Percentiles rank a stretch among this genome's conserved stretches.
Evolutionary conservation across 2,888 invertebrate species (phyloP).

Genomic region (Argynnis bischoffii): DNA sequence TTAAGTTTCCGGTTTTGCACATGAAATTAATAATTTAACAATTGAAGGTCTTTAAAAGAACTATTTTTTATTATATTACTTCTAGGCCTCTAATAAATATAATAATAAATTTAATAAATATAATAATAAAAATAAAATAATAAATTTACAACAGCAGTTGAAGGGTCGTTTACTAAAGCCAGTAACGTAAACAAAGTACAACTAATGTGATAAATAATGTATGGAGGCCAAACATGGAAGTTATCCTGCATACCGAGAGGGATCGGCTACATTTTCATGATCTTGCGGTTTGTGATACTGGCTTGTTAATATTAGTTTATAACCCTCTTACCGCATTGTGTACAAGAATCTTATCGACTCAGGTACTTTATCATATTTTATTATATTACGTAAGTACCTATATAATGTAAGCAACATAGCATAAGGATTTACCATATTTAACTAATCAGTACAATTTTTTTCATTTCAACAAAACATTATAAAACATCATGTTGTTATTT

Average conservation of each 20-base stretch:
- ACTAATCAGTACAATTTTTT: too few species aligned
- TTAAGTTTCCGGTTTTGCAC: too few species aligned
- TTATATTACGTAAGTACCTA: neutral
- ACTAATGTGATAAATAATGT: conserved; percentile 78
- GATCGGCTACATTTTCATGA: conserved; percentile 78
- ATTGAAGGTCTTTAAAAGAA: neutral
- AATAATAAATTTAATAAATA: too few species aligned
- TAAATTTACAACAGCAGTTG: conserved; percentile 30
- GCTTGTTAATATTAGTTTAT: conserved; percentile 79
- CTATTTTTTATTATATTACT: conserved; percentile 39
- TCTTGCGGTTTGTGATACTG: conserved; percentile 77
- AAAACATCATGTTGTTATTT: neutral
- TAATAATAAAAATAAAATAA: too few species aligned
- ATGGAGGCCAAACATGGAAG: conserved; percentile 74
- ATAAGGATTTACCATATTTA: too few species aligned
- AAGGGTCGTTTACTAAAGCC: conserved; percentile 64
- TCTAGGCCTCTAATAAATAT: neutral
- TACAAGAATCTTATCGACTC: conserved; percentile 56
- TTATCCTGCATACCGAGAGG: conserved; percentile 70
- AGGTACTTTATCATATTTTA: conserved; percentile 23
- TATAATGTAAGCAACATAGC: too few species aligned
- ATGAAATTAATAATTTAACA: too few species aligned
- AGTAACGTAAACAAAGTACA: conserved; percentile 69
- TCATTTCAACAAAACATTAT: too few species aligned
- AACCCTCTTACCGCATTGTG: conserved; percentile 66